Conservation (phyloP, 92 coral and sea anemone species). For the Galaxea fascicularis region DNA sequence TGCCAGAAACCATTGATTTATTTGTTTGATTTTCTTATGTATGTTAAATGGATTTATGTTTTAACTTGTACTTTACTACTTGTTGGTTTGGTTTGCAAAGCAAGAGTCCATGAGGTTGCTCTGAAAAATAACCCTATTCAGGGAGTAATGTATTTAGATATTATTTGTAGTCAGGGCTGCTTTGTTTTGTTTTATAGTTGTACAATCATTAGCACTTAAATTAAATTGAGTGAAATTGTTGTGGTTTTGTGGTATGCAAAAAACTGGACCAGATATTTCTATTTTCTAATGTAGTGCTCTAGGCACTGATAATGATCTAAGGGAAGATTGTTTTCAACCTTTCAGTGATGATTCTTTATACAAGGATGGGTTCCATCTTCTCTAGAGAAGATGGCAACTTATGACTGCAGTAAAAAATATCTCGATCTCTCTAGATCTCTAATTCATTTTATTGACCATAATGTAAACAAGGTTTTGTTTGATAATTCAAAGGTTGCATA, state of each 20-base stretch:
- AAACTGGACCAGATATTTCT: background rate
- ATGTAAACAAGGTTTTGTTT: background rate
- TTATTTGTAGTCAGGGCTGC: too few relatives aligned
- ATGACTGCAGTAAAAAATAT: too few relatives aligned
- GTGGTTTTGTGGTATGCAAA: constrained; percentile 4
- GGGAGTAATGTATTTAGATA: background rate
- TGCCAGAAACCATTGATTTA: background rate
- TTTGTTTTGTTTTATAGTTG: too few relatives aligned
- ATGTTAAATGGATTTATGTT: too few relatives aligned
- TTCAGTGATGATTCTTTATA: background rate
- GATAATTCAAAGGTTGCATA: background rate
- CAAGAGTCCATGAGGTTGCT: background rate
- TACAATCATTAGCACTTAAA: too few relatives aligned
- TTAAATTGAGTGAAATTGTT: background rate
- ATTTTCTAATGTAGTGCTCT: background rate
- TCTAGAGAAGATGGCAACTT: too few relatives aligned
- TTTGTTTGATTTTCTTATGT: background rate
- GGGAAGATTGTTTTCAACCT: background rate
- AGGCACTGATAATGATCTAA: background rate
- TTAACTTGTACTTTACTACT: background rate
- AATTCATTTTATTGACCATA: background rate
- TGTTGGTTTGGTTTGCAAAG: background rate
- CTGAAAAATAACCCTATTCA: background rate
- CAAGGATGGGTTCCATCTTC: background rate
- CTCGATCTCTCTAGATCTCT: too few relatives aligned